Base-by-base conservation (phyloP, 1,140 invertebrate species). In the Procambarus virginalis region DNA sequence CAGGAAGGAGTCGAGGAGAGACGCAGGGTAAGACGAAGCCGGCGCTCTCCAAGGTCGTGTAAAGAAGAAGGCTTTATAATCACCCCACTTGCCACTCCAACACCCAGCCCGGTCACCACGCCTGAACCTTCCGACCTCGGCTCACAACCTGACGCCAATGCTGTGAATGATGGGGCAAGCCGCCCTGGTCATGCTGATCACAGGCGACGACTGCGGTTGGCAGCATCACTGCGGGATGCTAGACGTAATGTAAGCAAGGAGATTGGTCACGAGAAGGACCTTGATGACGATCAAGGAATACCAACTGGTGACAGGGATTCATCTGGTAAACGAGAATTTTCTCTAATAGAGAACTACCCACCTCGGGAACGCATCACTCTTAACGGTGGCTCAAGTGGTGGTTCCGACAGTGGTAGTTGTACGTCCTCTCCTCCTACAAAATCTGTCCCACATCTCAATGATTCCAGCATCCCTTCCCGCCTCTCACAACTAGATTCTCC, bases 281-380 rank as follows among this genome's bases (percentile, higher is more conserved):
- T 22, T 9, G 22, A 73, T n/a, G 46, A 78, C 3, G 20, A 58
- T 2, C 68, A 76, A 22, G 83, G 73, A n/a, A 73, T 64, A 46
- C 6, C 34, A n/a, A 73, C 14, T 20, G 45, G 55, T 2, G n/a
- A 60, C 0, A 48, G 9, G 22, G 46, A 10, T 68, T 34, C 80
- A 9, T 58, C 68, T 20, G 60, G 73, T 17, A 64, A 17, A n/a
- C 14, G 88, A 49, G 88, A 89, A 51, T 89, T 84, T 17, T 89
- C 88, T 17, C 75, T 89, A 14, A 89, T 89, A 46, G 88, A 89
- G 17, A 22, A 84, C 75, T 89, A 89, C 14, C 88, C 88, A 22
- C 88, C 88, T 10, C n/a, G 81, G n/a, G 88, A 89, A 45, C 81
- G 88, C 2, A 10, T 78, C 3, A 84, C 55, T 8, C 81, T 89